Conservation (phyloP, 2,888 invertebrate species). For the Napeogenes inachia region DNA sequence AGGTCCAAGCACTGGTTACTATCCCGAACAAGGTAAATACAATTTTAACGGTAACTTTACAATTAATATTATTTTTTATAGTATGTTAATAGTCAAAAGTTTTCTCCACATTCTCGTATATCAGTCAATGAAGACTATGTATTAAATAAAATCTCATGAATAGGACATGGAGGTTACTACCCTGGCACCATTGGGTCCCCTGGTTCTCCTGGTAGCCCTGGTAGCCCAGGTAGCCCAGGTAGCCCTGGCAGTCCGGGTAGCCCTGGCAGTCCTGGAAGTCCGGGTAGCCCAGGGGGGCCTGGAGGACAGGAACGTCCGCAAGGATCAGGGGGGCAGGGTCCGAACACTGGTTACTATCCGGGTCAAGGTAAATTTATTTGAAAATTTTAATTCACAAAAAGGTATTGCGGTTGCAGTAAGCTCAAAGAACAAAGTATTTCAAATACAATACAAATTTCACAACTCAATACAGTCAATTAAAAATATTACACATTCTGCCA, state of each 20-base stretch:
- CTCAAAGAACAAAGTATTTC: no score
- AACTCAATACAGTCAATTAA: no score
- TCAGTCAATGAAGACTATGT: no score
- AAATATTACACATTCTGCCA: no score
- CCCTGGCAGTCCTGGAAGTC: conserved; percentile 35
- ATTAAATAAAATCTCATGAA: background rate
- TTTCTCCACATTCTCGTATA: no score
- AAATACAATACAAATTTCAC: no score
- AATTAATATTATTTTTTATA: no score
- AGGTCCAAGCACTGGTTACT: conserved; percentile 25
- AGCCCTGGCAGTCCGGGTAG: conserved; percentile 34
- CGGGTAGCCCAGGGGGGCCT: conserved; percentile 29
- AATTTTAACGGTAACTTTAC: no score
- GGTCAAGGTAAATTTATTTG: conserved; percentile 2
- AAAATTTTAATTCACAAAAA: no score
- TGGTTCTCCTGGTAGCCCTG: conserved; percentile 30
- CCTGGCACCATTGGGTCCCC: conserved; percentile 28
- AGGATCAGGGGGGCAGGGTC: conserved; percentile 35
- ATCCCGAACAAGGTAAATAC: conserved; percentile 41
- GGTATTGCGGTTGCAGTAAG: no score
- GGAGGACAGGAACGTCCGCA: conserved; percentile 36
- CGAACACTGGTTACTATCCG: conserved; percentile 27
- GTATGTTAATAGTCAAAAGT: background rate
- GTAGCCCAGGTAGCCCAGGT: conserved; percentile 34
- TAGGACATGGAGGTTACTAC: conserved; percentile 52